Evolutionary conservation across 2,888 invertebrate genomes (phyloP), one percentile per base, ranked within the genome.

Genomic region (Oithona nana): DNA sequence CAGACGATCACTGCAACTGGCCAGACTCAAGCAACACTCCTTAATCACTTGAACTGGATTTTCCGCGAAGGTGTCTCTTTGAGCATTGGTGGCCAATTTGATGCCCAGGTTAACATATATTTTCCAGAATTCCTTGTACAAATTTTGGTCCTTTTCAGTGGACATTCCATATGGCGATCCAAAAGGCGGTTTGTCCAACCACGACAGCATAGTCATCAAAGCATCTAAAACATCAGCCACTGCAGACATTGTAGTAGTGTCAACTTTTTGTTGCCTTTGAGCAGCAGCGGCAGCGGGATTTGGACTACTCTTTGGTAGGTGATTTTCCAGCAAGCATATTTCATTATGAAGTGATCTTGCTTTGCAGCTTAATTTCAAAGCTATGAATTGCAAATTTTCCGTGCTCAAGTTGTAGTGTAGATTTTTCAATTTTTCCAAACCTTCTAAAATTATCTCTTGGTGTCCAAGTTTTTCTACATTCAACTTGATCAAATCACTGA

Each of bases 381-480:
- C 88, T 70, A 93, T 76, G 67, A 86, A 81, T 76, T 93, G 93
- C 66, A 94, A 77, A 73, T 92, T 94, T 75, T 94, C 93, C 68
- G 86, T 82, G 66, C 88, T 86, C 70, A 88, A 75, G 71, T 88
- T 88, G 76, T 88, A 90, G 72, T 93, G 88, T 88, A 93, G 86
- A 75, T 88, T 86, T 68, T 86, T 77, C 56, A 95, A 78, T 68
- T 88, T 84, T 69, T 90, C 89, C 13, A 94, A 86, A 57, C 90
- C 90, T 73, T 93, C 92, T 55, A 94, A 77, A 66, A 95, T 81
- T 61, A 92, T 81, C 73, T 93, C 92, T 73, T 94, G 92, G 72
- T 93, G 93, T 11, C 94, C 94, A 65, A 94, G 81, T 71, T 85
- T 83, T 65, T 78, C 76, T 70, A 95, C 83, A 26, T 90, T 88